A percentile compares a stretch with the other conserved stretches of the same genome.
phyloP scores from a whole-genome alignment of 2,113 vertebrate species.

The Ginglymostoma cirratum region DNA sequence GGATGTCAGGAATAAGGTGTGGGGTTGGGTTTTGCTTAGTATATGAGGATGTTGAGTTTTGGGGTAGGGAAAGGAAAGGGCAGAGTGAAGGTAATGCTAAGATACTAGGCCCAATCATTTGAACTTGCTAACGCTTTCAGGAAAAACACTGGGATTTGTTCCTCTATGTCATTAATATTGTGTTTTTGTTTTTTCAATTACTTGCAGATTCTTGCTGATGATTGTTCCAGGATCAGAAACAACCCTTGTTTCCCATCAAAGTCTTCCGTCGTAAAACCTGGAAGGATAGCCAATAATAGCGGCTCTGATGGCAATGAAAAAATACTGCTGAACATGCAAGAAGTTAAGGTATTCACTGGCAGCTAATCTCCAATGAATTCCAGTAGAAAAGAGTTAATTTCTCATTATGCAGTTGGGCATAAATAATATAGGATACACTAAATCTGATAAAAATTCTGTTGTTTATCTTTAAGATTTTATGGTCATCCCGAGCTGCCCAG shows the following conservation, averaged over 20 bases:
- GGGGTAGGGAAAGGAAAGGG: not conserved
- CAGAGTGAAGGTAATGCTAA: not conserved
- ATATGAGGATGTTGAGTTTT: no score
- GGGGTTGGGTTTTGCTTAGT: no score
- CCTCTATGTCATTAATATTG: no score
- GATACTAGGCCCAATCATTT: not conserved
- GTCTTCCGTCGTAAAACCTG: slow-evolving; percentile 43
- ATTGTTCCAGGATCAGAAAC: slow-evolving; percentile 40
- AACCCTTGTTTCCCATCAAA: slow-evolving; percentile 39
- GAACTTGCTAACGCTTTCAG: not conserved
- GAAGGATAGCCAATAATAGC: slow-evolving; percentile 41
- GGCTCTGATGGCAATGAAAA: slow-evolving; percentile 48
- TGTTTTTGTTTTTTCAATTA: not conserved
- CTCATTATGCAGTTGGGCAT: not conserved
- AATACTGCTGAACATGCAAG: slow-evolving; percentile 63
- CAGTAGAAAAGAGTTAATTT: not conserved
- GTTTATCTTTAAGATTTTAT: no score
- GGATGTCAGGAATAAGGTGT: no score
- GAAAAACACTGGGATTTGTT: not conserved
- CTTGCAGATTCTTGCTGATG: slow-evolving; percentile 22
- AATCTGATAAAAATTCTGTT: not conserved
- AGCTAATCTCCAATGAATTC: not conserved
- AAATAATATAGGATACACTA: not conserved
- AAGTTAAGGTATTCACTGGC: slow-evolving; percentile 60
- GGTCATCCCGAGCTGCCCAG: not conserved